A percentile compares a stretch with the other conserved stretches of the same genome.
Conservation (phyloP, 2,797 vertebrate species). For the Malurus leucopterus region DNA sequence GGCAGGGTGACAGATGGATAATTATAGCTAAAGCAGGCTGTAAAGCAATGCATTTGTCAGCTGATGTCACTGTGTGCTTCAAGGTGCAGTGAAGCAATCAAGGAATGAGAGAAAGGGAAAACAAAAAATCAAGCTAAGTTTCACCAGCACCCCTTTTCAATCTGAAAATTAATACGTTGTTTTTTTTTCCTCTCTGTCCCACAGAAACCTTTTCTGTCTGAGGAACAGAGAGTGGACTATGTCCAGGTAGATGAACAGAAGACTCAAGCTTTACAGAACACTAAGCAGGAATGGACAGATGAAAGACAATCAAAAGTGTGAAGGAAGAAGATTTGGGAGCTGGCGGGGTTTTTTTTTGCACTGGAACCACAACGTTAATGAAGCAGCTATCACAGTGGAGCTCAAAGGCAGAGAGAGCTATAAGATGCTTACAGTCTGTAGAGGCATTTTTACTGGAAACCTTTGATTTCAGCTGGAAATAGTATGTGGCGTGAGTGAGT, state of each 20-base stretch:
- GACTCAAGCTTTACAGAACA: conserved; percentile 93
- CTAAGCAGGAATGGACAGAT: conserved; percentile 94
- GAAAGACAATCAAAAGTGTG: conserved; percentile 90
- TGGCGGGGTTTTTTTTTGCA: conserved; percentile 39
- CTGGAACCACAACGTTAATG: conserved; percentile 45
- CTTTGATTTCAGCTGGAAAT: conserved; percentile 34
- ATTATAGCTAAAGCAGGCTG: conserved; percentile 10
- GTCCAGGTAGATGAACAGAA: conserved; percentile 96
- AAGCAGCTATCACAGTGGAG: conserved; percentile 2
- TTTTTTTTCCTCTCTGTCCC: neutral
- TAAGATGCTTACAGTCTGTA: neutral
- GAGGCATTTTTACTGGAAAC: neutral
- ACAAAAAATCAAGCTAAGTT: neutral
- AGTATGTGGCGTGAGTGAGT: neutral
- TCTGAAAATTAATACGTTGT: neutral
- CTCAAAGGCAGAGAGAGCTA: neutral
- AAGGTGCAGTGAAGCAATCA: conserved; percentile 10
- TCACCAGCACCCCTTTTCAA: neutral
- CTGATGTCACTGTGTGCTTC: conserved; percentile 37
- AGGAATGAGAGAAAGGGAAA: neutral
- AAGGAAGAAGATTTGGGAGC: conserved; percentile 14
- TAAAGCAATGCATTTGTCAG: conserved; percentile 26
- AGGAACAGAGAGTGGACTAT: conserved; percentile 92
- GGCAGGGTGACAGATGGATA: conserved; percentile 21
- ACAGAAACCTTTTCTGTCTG: conserved; percentile 83